Percentiles rank a stretch among this genome's conserved stretches.
Evolutionary conservation across 2,113 vertebrate species (phyloP).

Genomic region (Thalassoma bifasciatum): DNA sequence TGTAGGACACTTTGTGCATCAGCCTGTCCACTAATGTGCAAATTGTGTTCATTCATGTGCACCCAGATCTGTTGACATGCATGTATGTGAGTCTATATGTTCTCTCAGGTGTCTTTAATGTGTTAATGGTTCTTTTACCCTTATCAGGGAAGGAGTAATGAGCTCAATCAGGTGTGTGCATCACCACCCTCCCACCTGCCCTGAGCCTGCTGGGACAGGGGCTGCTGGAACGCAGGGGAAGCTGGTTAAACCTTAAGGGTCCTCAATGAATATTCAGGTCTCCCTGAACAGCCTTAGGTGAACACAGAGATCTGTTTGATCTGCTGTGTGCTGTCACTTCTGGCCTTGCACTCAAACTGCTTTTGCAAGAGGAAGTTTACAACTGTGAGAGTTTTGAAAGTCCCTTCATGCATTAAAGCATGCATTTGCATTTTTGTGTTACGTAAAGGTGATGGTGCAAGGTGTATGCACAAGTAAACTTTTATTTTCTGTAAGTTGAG

Average conservation of each 20-base stretch:
- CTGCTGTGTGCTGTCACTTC: not conserved
- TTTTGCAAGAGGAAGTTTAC: conserved; percentile 29
- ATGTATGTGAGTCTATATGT: conserved; percentile 37
- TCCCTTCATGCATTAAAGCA: not conserved
- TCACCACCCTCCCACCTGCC: conserved; percentile 68
- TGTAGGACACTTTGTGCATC: not conserved
- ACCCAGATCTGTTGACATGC: not conserved
- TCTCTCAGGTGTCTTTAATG: conserved; percentile 53
- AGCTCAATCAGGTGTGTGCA: conserved; percentile 66
- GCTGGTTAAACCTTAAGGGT: conserved; percentile 44
- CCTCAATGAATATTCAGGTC: conserved; percentile 46
- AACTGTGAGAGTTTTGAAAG: conserved; percentile 15
- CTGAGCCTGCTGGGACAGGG: conserved; percentile 62
- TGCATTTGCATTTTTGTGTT: not conserved
- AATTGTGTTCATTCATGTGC: conserved; percentile 44
- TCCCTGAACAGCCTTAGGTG: conserved; percentile 56
- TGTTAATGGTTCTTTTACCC: conserved; percentile 45
- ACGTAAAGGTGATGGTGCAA: not conserved
- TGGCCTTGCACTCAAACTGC: conserved; percentile 53
- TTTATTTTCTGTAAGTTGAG: too few relatives aligned
- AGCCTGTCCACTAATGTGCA: conserved; percentile 18
- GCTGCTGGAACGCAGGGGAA: conserved; percentile 48
- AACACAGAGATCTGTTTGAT: conserved; percentile 46
- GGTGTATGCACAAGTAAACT: too few relatives aligned
- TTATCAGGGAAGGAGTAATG: conserved; percentile 57